Conservation (phyloP, 2,888 invertebrate species). For the Drosophila testacea region DNA sequence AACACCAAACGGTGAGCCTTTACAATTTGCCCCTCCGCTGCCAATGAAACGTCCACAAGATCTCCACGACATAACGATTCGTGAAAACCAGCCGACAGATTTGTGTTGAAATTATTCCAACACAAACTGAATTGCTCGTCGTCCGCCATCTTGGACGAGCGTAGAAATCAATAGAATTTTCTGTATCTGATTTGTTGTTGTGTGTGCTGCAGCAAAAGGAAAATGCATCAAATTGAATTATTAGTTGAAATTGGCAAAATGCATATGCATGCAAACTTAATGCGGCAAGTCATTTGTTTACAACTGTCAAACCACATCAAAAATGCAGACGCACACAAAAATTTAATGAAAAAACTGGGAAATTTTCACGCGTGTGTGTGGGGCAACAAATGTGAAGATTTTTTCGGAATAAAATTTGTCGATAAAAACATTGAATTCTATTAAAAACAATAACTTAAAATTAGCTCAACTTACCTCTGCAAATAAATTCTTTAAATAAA, state of each 20-base stretch:
- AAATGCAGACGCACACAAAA: constrained; percentile 56
- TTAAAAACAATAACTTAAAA: neutral
- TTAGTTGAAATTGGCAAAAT: constrained; percentile 19
- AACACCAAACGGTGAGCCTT: constrained; percentile 90
- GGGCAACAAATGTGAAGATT: neutral
- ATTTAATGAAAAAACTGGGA: constrained; percentile 65
- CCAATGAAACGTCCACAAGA: constrained; percentile 89
- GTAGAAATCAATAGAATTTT: constrained; percentile 77
- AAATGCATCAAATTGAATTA: constrained; percentile 25
- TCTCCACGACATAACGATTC: constrained; percentile 90
- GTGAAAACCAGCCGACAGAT: constrained; percentile 90
- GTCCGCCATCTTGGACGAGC: constrained; percentile 88
- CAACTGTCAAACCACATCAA: constrained; percentile 46
- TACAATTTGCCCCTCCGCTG: constrained; percentile 89
- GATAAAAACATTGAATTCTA: neutral
- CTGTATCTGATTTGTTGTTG: constrained; percentile 61
- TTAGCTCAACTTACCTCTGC: constrained; percentile 33
- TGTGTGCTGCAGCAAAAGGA: constrained; percentile 36
- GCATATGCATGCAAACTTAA: constrained; percentile 8
- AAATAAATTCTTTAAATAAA: constrained; percentile 34
- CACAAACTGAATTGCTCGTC: constrained; percentile 91
- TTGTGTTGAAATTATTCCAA: constrained; percentile 91
- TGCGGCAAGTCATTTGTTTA: constrained; percentile 51
- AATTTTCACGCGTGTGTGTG: constrained; percentile 58
- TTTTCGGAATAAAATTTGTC: neutral